Base-by-base conservation (phyloP, 2,113 vertebrate species). In the Oreocharis arfaki region DNA sequence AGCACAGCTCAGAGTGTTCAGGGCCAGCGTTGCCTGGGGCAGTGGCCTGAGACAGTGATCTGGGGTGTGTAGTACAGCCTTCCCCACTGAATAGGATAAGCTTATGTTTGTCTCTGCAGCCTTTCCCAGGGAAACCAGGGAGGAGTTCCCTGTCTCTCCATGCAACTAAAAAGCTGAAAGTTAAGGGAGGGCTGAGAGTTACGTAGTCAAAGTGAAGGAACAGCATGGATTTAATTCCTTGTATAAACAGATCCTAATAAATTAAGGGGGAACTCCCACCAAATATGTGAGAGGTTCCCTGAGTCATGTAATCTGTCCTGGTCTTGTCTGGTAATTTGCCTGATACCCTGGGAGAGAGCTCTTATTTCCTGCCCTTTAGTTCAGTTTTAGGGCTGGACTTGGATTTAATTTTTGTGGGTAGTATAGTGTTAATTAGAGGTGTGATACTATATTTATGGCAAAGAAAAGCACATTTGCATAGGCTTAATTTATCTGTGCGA, bases 11-110 rank as follows among this genome's bases (percentile, higher is more conserved):
- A 19, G 50, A 33, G 57, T 3, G 23, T 70, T 50, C 35, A 37
- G 60, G 41, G 84, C 64, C 73, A 86, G 1, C 3, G 0, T 15
- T n/a, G n/a, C n/a, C n/a, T n/a, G n/a, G n/a, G n/a, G n/a, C n/a
- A n/a, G n/a, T n/a, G 33, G 44, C n/a, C 52, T 39, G 11, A 13
- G 59, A 35, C 46, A 27, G 14, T 5, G n/a, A 4, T 33, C n/a
- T 44, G 59, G 30, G 50, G 39, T 0, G 0, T 17, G 22, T n/a
- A 47, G 16, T 28, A 26, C 21, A 0, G 0, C 8, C 3, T 3
- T 87, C 23, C 44, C 8, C 7, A 4, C 41, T 24, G 27, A 10
- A 59, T 24, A 35, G 32, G 11, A 23, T 5, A 32, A 41, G 14
- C 12, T 53, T 4, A 0, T 33, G 17, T 53, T 70, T 10, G 30